Conservation (phyloP, 2,888 invertebrate species). For the Zelleria hepariella region DNA sequence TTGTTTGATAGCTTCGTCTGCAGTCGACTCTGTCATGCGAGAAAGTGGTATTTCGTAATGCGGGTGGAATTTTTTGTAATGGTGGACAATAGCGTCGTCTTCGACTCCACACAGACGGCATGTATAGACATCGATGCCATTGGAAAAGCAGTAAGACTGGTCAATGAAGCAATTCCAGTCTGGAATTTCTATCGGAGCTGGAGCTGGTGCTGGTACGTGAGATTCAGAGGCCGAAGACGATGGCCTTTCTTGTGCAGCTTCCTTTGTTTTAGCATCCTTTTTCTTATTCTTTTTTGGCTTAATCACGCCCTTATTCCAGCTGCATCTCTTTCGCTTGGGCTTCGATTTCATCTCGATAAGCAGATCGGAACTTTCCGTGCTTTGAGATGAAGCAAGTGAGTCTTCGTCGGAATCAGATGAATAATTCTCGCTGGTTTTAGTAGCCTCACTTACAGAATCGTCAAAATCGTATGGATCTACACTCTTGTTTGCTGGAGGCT, state of each 20-base stretch:
- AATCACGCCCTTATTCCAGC: slow-evolving; percentile 51
- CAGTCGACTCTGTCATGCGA: slow-evolving; percentile 64
- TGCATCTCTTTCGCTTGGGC: slow-evolving; percentile 39
- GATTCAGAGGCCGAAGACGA: slow-evolving; percentile 8
- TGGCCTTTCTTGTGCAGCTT: background rate
- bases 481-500: slow-evolving; percentile 20
- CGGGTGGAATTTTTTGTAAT: slow-evolving; percentile 76
- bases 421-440: slow-evolving; percentile 30
- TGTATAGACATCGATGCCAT: slow-evolving; percentile 42
- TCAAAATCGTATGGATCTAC: slow-evolving; percentile 52
- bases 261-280: slow-evolving; percentile 23
- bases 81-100: slow-evolving; percentile 75
- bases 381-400: slow-evolving; percentile 40
- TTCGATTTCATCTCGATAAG: slow-evolving; percentile 42
- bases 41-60: slow-evolving; percentile 77
- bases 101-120: slow-evolving; percentile 75
- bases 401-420: slow-evolving; percentile 43
- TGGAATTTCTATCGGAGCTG: slow-evolving; percentile 21
- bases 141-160: slow-evolving; percentile 52
- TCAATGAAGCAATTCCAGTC: slow-evolving; percentile 49
- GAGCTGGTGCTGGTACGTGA: slow-evolving; percentile 3
- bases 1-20: slow-evolving; percentile 69
- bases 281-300: slow-evolving; percentile 42
- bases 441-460: slow-evolving; percentile 40
- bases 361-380: slow-evolving; percentile 38